Percentiles rank a stretch among this genome's conserved stretches.
Evolutionary conservation across 64 coral and sea anemone species (phyloP).

Genomic region (Montipora efflorescens): DNA sequence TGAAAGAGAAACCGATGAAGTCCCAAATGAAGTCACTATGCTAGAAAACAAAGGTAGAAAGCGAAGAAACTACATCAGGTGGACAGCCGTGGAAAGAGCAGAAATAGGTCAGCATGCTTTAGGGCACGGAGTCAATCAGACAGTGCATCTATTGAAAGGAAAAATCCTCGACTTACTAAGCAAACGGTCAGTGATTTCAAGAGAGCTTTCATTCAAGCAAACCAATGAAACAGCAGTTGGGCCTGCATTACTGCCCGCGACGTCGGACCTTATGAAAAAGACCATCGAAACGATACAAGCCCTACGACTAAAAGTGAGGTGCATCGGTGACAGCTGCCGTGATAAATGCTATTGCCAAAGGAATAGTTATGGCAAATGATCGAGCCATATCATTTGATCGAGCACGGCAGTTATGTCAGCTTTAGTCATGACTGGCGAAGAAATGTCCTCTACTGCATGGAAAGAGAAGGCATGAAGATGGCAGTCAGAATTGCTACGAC

Average conservation of each 20-base stretch:
- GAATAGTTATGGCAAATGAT: neutral
- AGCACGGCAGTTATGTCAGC: slow-evolving; percentile 28
- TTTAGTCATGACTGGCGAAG: slow-evolving; percentile 43
- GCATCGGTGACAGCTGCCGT: slow-evolving; percentile 38
- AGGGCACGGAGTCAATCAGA: slow-evolving; percentile 44
- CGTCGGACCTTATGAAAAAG: neutral
- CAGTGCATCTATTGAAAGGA: slow-evolving; percentile 35
- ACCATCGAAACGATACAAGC: too few relatives aligned
- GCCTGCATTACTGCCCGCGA: slow-evolving; percentile 42
- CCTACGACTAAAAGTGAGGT: neutral
- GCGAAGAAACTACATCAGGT: slow-evolving; percentile 41
- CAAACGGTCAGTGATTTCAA: slow-evolving; percentile 51
- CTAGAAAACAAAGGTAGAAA: too few relatives aligned
- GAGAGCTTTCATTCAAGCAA: slow-evolving; percentile 52
- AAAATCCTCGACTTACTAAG: slow-evolving; percentile 40
- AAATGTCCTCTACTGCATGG: slow-evolving; percentile 57
- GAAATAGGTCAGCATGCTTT: slow-evolving; percentile 64
- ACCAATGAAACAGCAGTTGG: slow-evolving; percentile 6
- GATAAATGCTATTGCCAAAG: slow-evolving; percentile 61
- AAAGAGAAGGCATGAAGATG: slow-evolving; percentile 71
- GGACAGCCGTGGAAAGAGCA: slow-evolving; percentile 60
- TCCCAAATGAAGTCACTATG: slow-evolving; percentile 57
- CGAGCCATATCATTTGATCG: neutral
- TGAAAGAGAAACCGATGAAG: slow-evolving; percentile 61
- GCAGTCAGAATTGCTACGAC: slow-evolving; percentile 38